Evolutionary conservation across 2,888 invertebrate genomes (phyloP).

Genomic region (Melanchra persicariae): DNA sequence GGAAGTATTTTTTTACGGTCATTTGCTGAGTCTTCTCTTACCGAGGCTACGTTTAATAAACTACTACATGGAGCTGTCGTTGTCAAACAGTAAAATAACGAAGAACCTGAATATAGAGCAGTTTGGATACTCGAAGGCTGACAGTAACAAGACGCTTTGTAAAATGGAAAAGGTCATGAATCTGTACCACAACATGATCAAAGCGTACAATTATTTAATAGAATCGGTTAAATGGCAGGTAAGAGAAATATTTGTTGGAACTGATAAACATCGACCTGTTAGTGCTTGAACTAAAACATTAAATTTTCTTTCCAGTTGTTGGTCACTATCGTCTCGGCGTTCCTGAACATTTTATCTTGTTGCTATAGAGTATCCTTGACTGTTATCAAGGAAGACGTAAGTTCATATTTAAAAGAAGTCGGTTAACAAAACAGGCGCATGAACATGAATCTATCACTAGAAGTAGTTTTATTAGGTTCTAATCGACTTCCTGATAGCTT

Average conservation of each 20-base stretch:
- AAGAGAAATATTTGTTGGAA: slow-evolving; percentile 25
- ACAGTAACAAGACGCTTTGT: slow-evolving; percentile 63
- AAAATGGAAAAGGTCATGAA: slow-evolving; percentile 78
- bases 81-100: slow-evolving; percentile 61
- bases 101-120: slow-evolving; percentile 65
- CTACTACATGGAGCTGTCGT: slow-evolving; percentile 73
- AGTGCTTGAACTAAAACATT: background rate
- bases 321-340: slow-evolving; percentile 73
- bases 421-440: background rate
- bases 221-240: slow-evolving; percentile 85
- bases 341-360: slow-evolving; percentile 71
- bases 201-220: slow-evolving; percentile 76
- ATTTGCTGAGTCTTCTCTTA: slow-evolving; percentile 76
- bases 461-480: too few relatives aligned
- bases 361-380: slow-evolving; percentile 71
- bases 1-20: slow-evolving; percentile 77
- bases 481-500: too few relatives aligned
- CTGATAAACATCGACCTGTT: background rate
- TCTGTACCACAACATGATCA: slow-evolving; percentile 77
- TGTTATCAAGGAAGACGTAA: slow-evolving; percentile 74
- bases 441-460: too few relatives aligned
- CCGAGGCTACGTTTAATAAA: slow-evolving; percentile 77
- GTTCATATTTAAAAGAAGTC: slow-evolving; percentile 49
- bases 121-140: slow-evolving; percentile 59
- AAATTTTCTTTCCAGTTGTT: slow-evolving; percentile 49